Conservation (phyloP, 2,797 vertebrate species). For the Zalophus californianus region DNA sequence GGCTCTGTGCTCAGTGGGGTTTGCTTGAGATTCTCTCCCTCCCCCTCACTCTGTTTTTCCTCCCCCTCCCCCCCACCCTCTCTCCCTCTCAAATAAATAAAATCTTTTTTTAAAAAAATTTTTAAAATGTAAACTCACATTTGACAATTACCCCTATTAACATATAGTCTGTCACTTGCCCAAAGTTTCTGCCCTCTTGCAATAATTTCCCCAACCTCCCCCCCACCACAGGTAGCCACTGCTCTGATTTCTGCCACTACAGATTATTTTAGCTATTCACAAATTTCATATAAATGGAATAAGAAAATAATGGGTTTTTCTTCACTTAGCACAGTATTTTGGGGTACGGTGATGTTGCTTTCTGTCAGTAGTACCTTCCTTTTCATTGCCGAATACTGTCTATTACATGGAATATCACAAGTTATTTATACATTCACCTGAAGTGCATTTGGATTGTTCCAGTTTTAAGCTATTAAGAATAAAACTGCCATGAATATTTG, state of each 20-base stretch:
- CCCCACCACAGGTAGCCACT: neutral
- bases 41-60: neutral
- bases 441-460: neutral
- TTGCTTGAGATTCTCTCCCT: neutral
- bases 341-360: neutral
- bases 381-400: neutral
- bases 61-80: neutral
- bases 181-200: neutral
- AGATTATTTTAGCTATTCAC: neutral
- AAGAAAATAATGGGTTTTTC: neutral
- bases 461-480: neutral
- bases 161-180: neutral
- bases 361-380: neutral
- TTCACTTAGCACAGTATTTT: neutral
- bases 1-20: neutral
- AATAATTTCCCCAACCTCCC: neutral
- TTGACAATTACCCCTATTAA: neutral
- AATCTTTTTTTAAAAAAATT: neutral
- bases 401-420: neutral
- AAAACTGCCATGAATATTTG: neutral
- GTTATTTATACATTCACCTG: neutral
- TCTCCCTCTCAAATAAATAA: neutral
- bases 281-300: neutral
- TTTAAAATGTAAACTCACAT: neutral
- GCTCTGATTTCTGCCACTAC: neutral